A percentile compares a stretch with the other conserved stretches of the same genome.
Conservation (phyloP, 2,113 vertebrate species). For the Paraplagusia blochii region DNA sequence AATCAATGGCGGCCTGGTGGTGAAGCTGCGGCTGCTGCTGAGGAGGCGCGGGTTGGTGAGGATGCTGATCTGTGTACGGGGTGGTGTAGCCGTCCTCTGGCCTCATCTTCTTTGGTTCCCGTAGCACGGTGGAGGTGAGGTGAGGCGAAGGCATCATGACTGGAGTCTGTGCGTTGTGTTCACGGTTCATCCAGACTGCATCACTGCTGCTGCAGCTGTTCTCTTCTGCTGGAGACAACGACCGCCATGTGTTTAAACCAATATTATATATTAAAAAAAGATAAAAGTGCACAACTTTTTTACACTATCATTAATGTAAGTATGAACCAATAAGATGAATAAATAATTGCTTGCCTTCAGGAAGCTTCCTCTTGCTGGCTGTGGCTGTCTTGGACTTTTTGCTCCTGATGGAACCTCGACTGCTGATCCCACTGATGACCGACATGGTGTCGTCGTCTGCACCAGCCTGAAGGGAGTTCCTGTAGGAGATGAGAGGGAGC, state of each 20-base stretch:
- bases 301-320: too few relatives aligned
- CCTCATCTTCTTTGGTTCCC: constrained; percentile 88
- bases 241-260: background rate
- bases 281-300: too few relatives aligned
- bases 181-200: constrained; percentile 76
- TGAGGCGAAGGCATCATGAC: constrained; percentile 95
- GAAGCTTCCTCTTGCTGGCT: constrained; percentile 89
- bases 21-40: constrained; percentile 61
- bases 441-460: constrained; percentile 95
- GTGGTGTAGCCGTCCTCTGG: constrained; percentile 86
- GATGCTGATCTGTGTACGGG: constrained; percentile 83
- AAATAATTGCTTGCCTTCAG: constrained; percentile 78
- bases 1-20: constrained; percentile 86
- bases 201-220: constrained; percentile 92
- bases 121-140: constrained; percentile 90
- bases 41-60: constrained; percentile 62
- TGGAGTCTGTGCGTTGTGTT: constrained; percentile 87
- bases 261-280: background rate
- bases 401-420: constrained; percentile 87
- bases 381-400: constrained; percentile 88
- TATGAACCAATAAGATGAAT: too few relatives aligned
- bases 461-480: constrained; percentile 92
- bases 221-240: constrained; percentile 79
- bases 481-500: constrained; percentile 96
- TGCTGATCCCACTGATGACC: constrained; percentile 92